Evolutionary conservation across 2,888 invertebrate genomes (phyloP).

Genomic region (Tenodera sinensis): DNA sequence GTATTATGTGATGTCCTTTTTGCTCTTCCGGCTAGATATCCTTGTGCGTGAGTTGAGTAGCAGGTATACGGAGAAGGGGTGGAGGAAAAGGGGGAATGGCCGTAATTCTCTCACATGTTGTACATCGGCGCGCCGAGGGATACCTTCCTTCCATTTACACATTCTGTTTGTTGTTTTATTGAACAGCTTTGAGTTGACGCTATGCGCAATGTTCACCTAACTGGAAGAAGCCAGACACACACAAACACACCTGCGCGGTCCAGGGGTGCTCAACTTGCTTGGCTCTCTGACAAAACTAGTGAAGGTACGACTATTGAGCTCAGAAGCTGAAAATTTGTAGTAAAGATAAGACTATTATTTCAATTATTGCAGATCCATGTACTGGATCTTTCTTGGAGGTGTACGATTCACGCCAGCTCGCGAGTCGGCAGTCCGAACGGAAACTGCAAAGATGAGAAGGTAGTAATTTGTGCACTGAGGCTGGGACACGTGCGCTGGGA

Average conservation of each 20-base stretch:
- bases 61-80: not conserved
- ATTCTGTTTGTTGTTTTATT: slow-evolving; percentile 29
- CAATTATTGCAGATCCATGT: no score
- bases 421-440: no score
- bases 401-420: no score
- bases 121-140: not conserved
- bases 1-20: not conserved
- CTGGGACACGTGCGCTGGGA: no score
- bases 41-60: not conserved
- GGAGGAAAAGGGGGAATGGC: not conserved
- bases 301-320: no score
- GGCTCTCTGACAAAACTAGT: no score
- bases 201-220: not conserved
- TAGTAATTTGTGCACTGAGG: no score
- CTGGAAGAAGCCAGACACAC: not conserved
- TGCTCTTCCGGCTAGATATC: not conserved
- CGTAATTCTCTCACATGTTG: not conserved
- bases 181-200: slow-evolving; percentile 15
- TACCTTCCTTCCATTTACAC: slow-evolving; percentile 16
- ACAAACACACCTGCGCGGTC: not conserved
- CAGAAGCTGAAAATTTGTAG: no score
- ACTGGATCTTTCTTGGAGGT: no score
- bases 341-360: no score
- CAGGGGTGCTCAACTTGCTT: not conserved
- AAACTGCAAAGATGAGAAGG: no score